phyloP scores from a whole-genome alignment of 2,113 vertebrate genomes.

The Heteronetta atricapilla region DNA sequence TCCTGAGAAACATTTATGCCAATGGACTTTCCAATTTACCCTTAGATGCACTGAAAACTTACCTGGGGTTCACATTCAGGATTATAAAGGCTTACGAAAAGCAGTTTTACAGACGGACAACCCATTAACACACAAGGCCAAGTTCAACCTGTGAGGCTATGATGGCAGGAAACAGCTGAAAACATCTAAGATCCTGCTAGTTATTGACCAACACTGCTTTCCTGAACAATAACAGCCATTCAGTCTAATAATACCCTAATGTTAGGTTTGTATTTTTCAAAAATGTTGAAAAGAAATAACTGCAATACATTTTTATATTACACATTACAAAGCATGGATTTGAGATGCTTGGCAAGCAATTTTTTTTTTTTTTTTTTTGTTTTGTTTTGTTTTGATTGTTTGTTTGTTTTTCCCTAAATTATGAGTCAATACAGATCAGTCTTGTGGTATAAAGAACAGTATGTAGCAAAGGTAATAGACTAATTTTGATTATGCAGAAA shows the following conservation, averaged over 20 bases:
- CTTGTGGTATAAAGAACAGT: neutral
- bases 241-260: neutral
- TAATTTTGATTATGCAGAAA: neutral
- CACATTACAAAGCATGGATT: neutral
- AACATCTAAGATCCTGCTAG: neutral
- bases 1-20: neutral
- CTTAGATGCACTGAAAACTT: neutral
- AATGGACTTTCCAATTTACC: neutral
- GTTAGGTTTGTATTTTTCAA: neutral
- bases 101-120: neutral
- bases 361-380: neutral
- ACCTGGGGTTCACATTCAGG: neutral
- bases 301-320: neutral
- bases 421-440: neutral
- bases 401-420: neutral
- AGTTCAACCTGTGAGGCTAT: neutral
- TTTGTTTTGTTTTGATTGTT: neutral
- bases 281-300: neutral
- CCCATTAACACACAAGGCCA: neutral
- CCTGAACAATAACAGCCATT: neutral
- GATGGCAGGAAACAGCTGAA: neutral
- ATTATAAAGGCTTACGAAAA: neutral
- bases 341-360: neutral
- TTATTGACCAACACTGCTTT: neutral
- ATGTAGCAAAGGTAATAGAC: neutral